phyloP scores from a whole-genome alignment of 2,113 vertebrate genomes.

The Leptobrachium leishanense region DNA sequence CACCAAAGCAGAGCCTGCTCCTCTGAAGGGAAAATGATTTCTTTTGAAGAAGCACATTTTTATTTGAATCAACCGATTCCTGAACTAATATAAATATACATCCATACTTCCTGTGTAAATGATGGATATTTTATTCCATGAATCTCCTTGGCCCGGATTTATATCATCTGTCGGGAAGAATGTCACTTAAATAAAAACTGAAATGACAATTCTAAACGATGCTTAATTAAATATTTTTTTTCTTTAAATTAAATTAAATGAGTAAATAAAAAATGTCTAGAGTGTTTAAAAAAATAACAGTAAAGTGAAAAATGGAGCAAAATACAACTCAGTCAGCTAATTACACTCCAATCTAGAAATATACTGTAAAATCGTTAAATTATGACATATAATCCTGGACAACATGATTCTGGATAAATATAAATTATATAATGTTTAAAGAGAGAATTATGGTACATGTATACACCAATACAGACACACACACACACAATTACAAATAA shows the following conservation, averaged over 20 bases:
- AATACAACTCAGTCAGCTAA: no score
- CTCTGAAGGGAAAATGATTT: constrained; percentile 77
- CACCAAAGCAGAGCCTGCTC: constrained; percentile 75
- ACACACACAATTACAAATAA: neutral
- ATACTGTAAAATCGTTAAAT: no score
- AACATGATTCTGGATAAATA: no score
- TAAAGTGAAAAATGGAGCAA: no score
- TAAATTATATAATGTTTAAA: neutral
- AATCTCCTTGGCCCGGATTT: constrained; percentile 33
- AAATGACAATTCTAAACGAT: neutral
- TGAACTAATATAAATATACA: constrained; percentile 64
- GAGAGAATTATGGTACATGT: neutral
- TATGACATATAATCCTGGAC: no score
- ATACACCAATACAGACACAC: neutral
- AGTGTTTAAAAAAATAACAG: no score
- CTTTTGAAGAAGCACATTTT: constrained; percentile 80
- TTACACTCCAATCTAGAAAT: no score
- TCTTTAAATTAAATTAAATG: no score
- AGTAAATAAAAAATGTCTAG: no score
- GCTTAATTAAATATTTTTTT: neutral
- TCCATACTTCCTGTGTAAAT: constrained; percentile 45
- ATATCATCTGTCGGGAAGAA: constrained; percentile 25
- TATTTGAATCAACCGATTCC: constrained; percentile 76
- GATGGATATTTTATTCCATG: constrained; percentile 48
- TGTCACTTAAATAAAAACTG: constrained; percentile 17